Conservation (phyloP, 1,140 invertebrate genomes). For the Drosophila nannoptera region DNA sequence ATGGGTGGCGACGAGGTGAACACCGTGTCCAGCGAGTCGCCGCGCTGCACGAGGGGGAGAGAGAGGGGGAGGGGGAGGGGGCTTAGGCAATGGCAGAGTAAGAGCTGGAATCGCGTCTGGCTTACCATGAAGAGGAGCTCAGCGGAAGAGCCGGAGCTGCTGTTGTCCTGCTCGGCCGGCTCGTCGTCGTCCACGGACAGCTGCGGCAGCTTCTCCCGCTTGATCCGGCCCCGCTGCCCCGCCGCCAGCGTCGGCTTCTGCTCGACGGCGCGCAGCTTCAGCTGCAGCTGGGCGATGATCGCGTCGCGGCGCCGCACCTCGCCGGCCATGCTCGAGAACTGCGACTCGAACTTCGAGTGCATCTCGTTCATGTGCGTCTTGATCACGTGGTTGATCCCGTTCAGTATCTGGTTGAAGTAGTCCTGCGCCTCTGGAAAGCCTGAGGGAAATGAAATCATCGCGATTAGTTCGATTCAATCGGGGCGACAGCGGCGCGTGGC, state of each 20-base stretch:
- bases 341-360: slow-evolving; percentile 84
- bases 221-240: slow-evolving; percentile 34
- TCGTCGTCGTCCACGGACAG: slow-evolving; percentile 66
- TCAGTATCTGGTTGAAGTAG: slow-evolving; percentile 86
- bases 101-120: background rate
- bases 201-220: slow-evolving; percentile 57
- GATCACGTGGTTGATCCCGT: slow-evolving; percentile 88
- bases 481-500: too few species aligned
- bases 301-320: slow-evolving; percentile 88
- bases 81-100: too few species aligned
- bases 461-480: too few species aligned
- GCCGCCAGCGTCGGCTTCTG: slow-evolving; percentile 35
- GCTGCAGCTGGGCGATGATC: slow-evolving; percentile 87
- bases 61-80: background rate
- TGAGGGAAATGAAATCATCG: too few species aligned
- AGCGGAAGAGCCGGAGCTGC: slow-evolving; percentile 79
- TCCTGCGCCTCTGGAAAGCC: slow-evolving; percentile 83
- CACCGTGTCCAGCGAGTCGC: slow-evolving; percentile 82
- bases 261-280: slow-evolving; percentile 70
- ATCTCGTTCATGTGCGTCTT: slow-evolving; percentile 85
- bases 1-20: slow-evolving; percentile 81
- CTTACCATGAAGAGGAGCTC: slow-evolving; percentile 81
- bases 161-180: slow-evolving; percentile 76
- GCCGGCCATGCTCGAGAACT: slow-evolving; percentile 86
- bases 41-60: slow-evolving; percentile 77